phyloP scores from a whole-genome alignment of 1,140 invertebrate genomes.

The Psilanteris sp. region DNA sequence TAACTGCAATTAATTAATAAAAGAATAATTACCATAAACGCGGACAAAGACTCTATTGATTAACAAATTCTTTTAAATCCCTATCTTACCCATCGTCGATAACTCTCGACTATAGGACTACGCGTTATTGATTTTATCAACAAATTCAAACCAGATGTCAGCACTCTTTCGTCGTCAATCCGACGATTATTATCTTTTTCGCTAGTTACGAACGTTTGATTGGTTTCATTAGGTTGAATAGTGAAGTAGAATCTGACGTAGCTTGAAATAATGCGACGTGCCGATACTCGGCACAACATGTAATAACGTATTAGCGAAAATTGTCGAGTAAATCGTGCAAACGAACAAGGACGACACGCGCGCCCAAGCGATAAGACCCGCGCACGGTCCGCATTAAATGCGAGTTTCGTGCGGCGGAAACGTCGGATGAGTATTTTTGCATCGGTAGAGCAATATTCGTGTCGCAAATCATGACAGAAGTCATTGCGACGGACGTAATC shows the following conservation, averaged over 20 bases:
- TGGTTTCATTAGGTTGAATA: not conserved
- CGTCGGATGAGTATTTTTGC: slow-evolving; percentile 35
- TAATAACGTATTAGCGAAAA: not conserved
- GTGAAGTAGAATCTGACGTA: not conserved
- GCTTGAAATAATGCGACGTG: not conserved
- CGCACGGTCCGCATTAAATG: slow-evolving; percentile 24
- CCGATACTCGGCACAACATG: not conserved
- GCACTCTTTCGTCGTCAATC: no score
- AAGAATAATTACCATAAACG: no score
- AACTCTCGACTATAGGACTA: no score
- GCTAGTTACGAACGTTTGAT: not conserved
- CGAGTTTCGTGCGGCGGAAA: slow-evolving; percentile 8
- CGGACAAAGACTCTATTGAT: no score
- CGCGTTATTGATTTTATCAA: no score
- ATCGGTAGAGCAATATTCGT: slow-evolving; percentile 7
- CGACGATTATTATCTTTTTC: not conserved
- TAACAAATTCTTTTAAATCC: no score
- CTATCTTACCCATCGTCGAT: no score
- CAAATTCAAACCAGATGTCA: no score
- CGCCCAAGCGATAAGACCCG: slow-evolving; percentile 4
- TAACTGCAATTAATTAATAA: no score
- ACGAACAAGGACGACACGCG: not conserved
- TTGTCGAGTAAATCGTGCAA: not conserved
- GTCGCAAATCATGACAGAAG: slow-evolving; percentile 51
- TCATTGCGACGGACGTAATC: slow-evolving; percentile 48